Conservation (phyloP, 2,797 vertebrate genomes). For the Gallinago stenura region DNA sequence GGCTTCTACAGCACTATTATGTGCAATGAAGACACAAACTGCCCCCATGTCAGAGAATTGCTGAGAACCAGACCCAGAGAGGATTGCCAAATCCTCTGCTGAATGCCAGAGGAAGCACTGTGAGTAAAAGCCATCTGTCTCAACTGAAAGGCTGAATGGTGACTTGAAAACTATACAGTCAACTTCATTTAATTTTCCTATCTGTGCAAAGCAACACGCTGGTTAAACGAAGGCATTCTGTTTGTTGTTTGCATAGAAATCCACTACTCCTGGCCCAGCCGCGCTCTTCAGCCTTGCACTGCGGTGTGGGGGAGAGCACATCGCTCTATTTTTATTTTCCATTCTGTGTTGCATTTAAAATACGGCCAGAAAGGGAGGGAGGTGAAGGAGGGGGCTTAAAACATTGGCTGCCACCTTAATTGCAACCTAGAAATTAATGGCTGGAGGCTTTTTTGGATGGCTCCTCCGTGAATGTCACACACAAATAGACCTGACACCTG, state of each 20-base stretch:
- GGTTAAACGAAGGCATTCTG: not conserved
- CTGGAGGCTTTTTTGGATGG: slow-evolving; percentile 6
- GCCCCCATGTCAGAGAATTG: slow-evolving; percentile 2
- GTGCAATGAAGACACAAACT: not conserved
- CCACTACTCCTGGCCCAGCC: not conserved
- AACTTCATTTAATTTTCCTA: slow-evolving; percentile 16
- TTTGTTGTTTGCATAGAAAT: not conserved
- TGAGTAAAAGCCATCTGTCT: slow-evolving; percentile 39
- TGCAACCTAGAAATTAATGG: not conserved
- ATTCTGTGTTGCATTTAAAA: not conserved
- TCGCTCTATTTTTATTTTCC: not conserved
- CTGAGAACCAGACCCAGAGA: slow-evolving; percentile 51
- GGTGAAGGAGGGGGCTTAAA: not conserved
- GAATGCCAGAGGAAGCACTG: slow-evolving; percentile 46
- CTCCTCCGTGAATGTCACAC: not conserved
- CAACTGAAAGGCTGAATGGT: slow-evolving; percentile 12
- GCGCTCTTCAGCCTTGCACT: not conserved
- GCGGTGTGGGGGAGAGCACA: not conserved
- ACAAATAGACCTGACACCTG: not conserved
- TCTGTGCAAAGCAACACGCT: not conserved
- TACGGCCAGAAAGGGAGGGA: not conserved
- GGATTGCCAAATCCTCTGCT: slow-evolving; percentile 31
- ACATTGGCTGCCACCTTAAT: slow-evolving; percentile 20
- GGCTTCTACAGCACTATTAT: slow-evolving; percentile 5
- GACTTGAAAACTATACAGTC: not conserved